Conservation (phyloP, 2,113 vertebrate species). For the Brachyhypopomus gauderio region DNA sequence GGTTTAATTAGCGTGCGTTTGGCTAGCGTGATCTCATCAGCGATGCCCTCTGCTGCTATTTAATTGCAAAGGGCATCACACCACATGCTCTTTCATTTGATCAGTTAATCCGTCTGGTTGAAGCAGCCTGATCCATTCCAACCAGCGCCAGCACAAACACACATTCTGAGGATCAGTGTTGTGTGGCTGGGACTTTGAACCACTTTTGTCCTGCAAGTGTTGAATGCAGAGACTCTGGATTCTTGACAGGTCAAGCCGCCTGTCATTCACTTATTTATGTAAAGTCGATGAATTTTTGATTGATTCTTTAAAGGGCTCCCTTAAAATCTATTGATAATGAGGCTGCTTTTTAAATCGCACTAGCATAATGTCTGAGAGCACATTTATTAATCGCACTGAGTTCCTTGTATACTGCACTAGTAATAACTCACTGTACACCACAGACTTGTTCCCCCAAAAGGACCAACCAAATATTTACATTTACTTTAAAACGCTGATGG, state of each 20-base stretch:
- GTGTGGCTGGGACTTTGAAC: constrained; percentile 8
- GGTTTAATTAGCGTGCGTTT: constrained; percentile 50
- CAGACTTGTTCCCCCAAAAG: too few relatives aligned
- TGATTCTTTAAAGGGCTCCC: not conserved
- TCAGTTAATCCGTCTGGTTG: constrained; percentile 55
- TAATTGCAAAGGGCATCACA: constrained; percentile 52
- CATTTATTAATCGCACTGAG: not conserved
- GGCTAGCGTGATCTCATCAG: constrained; percentile 47
- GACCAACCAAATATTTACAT: too few relatives aligned
- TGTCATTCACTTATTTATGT: not conserved
- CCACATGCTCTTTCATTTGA: constrained; percentile 51
- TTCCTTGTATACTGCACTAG: not conserved
- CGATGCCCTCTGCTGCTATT: constrained; percentile 50
- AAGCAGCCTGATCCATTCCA: constrained; percentile 31
- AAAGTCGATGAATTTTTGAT: not conserved
- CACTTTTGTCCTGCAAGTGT: constrained; percentile 1
- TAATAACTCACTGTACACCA: too few relatives aligned
- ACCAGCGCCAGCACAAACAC: constrained; percentile 13
- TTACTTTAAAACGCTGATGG: too few relatives aligned
- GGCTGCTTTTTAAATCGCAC: not conserved
- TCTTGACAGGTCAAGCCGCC: not conserved
- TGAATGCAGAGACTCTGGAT: not conserved
- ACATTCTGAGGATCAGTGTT: constrained; percentile 37
- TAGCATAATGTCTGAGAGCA: not conserved
- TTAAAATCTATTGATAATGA: not conserved